Evolutionary conservation across 64 coral and sea anemone species (phyloP), one percentile per base, ranked within the genome.

Genomic region (Stichodactyla mertensii): DNA sequence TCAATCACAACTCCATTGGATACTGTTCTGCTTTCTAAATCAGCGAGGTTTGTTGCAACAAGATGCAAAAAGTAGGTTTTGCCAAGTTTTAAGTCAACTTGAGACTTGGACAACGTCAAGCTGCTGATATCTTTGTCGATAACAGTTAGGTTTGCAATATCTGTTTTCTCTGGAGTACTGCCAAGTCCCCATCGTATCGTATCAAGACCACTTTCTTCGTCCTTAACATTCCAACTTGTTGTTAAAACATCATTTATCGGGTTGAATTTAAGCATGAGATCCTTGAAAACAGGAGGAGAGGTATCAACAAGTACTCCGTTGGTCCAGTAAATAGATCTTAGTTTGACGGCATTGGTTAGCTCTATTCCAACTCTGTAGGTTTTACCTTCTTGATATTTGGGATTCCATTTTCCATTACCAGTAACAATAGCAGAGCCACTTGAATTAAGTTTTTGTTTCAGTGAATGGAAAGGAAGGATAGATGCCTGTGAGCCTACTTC

Each of bases 1-100:
- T 99, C 97, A 55, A 99, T 90, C 11, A 99, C 90, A 18, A 93
- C 91, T 22, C 97, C 97, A 85, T 95, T 92, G 15, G 97, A 99
- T 11, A 91, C 86, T 5, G 88, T 91, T 31, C 36, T 77, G 16
- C 93, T 99, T 18, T 31, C 82, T 20, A 92, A 83, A 4, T 86
- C 88, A n/a, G 97, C 97, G 13, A 89, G 90, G 74, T 99, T 99
- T 3, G 78, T 86, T 26, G 90, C 90, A 12, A 79, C 66, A 4
- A 99, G 78, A 24, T 70, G 86, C 5, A 99, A 85, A 52, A 92
- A 95, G 53, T 99, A 99, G 16, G 97, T 99, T 45, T 67, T 67
- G 6, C 97, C 97, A 15, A 86, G 88, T 90, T 54, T 16, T 55
- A 99, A 61, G 52, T 77, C 51, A 23, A 95, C 26, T 6, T 84